Evolutionary conservation across 2,113 vertebrate genomes (phyloP).

Genomic region (Cacatua alba): DNA sequence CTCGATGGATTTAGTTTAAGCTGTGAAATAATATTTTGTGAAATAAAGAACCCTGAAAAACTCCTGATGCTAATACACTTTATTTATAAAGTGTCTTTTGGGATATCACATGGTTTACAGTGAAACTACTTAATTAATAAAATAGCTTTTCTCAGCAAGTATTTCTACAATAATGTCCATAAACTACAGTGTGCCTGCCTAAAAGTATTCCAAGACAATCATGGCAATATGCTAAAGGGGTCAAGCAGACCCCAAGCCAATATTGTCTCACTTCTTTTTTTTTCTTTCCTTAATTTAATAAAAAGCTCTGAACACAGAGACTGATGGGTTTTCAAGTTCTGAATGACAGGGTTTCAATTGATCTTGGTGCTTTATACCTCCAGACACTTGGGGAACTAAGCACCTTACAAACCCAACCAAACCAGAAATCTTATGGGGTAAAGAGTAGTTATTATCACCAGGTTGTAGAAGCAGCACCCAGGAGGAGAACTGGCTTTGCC

Average conservation of each 20-base stretch:
- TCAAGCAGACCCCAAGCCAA: constrained; percentile 50
- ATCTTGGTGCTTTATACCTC: constrained; percentile 3
- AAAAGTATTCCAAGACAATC: constrained; percentile 44
- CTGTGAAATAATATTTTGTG: constrained; percentile 52
- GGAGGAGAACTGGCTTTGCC: background rate
- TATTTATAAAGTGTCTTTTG: constrained; percentile 64
- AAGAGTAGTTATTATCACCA: background rate
- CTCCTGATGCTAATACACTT: constrained; percentile 59
- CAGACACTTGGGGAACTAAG: background rate
- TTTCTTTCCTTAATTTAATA: constrained; percentile 51
- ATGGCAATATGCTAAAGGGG: constrained; percentile 47
- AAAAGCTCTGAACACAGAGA: constrained; percentile 54
- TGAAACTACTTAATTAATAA: constrained; percentile 66
- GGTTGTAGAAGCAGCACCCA: background rate
- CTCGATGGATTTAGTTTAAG: background rate
- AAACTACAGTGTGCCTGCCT: constrained; percentile 15
- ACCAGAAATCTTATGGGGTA: background rate
- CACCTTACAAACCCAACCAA: background rate
- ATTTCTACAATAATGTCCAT: constrained; percentile 53
- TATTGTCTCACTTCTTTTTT: background rate
- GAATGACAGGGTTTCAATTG: constrained; percentile 32
- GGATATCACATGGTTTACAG: constrained; percentile 60
- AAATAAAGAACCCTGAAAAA: constrained; percentile 63
- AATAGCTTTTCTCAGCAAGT: constrained; percentile 66
- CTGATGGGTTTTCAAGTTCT: constrained; percentile 39